Evolutionary conservation across 2,113 vertebrate genomes (phyloP).

Genomic region (Engystomops pustulosus): DNA sequence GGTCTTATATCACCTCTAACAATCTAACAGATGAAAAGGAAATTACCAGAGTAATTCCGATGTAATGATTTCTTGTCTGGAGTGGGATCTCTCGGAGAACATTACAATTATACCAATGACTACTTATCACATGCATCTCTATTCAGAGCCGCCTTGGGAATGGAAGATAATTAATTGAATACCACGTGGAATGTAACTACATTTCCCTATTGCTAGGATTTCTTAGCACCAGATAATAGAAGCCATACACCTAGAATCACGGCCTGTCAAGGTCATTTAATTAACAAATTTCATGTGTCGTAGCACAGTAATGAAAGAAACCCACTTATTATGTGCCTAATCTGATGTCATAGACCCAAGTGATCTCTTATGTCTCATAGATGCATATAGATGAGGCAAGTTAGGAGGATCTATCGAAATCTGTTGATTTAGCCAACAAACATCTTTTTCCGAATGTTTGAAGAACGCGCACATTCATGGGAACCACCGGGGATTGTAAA

Average conservation of each 20-base stretch:
- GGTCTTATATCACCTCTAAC: background rate
- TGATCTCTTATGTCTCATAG: background rate
- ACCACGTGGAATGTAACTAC: background rate
- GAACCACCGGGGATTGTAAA: too few species aligned
- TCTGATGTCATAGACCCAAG: background rate
- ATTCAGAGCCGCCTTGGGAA: background rate
- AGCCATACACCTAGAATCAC: background rate
- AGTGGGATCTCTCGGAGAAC: constrained; percentile 35
- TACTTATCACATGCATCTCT: constrained; percentile 29
- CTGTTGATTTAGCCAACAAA: too few species aligned
- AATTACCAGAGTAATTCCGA: constrained; percentile 35
- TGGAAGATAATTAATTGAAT: constrained; percentile 33
- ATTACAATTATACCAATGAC: constrained; percentile 40
- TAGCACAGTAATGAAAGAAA: background rate
- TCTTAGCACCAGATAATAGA: background rate
- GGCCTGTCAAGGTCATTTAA: background rate
- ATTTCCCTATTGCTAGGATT: background rate
- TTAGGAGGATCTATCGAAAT: too few species aligned
- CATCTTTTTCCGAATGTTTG: too few species aligned
- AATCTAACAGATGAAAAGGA: constrained; percentile 36
- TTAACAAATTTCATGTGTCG: background rate
- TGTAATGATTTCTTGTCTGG: constrained; percentile 34
- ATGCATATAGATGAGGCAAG: background rate
- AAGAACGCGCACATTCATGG: too few species aligned
- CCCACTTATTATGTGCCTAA: background rate